Conservation (phyloP, 2,113 vertebrate species). For the Atrichornis clamosus region DNA sequence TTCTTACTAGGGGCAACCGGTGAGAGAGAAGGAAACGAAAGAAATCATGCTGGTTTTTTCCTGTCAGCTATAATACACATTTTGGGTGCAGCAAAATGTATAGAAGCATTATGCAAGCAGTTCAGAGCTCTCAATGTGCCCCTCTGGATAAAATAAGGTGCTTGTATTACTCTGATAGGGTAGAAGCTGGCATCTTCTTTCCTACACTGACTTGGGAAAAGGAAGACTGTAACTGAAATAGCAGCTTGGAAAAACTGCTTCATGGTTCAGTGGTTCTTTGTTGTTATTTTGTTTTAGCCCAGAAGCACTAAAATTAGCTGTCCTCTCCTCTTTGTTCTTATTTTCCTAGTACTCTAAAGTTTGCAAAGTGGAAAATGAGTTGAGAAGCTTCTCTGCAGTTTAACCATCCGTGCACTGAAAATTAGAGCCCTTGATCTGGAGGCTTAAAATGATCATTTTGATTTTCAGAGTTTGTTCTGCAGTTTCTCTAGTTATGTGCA, state of each 20-base stretch:
- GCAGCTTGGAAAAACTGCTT: slow-evolving; percentile 10
- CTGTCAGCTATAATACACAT: background rate
- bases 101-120: background rate
- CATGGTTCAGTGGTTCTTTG: slow-evolving; percentile 24
- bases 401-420: background rate
- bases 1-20: background rate
- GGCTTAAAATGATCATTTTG: background rate
- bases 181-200: slow-evolving; percentile 12
- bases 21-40: background rate
- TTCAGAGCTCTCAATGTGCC: background rate
- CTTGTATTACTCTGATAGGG: background rate
- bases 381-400: background rate
- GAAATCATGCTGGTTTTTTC: background rate
- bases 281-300: slow-evolving; percentile 22
- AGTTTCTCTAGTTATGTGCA: background rate
- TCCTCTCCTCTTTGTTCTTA: slow-evolving; percentile 19
- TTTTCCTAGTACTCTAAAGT: background rate
- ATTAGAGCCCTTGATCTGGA: background rate
- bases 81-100: background rate
- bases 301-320: slow-evolving; percentile 30
- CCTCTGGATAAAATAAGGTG: background rate
- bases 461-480: background rate
- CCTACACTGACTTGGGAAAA: background rate
- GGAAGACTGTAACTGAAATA: slow-evolving; percentile 13
- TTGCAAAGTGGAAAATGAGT: background rate